Evolutionary conservation across 2,797 vertebrate species (phyloP).

Genomic region (Micropoecilia bifurca): DNA sequence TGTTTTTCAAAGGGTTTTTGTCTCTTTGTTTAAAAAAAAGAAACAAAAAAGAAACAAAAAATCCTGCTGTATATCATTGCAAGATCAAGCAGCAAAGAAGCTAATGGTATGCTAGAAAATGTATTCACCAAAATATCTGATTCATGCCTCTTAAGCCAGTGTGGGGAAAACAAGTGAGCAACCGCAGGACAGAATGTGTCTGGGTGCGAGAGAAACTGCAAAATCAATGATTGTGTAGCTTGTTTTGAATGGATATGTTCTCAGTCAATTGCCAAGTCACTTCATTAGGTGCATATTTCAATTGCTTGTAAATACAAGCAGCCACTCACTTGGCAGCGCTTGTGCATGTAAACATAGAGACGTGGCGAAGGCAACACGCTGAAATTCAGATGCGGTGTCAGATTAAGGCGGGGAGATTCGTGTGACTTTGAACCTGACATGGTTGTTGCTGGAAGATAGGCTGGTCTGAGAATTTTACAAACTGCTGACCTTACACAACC

Average conservation of each 20-base stretch:
- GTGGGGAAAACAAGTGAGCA: neutral
- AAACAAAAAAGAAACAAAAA: neutral
- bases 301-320: neutral
- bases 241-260: neutral
- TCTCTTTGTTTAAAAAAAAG: neutral
- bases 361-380: neutral
- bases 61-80: neutral
- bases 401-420: neutral
- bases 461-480: neutral
- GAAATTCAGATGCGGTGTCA: neutral
- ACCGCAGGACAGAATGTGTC: neutral
- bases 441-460: neutral
- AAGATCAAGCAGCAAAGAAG: neutral
- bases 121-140: neutral
- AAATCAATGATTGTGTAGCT: neutral
- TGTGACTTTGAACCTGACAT: neutral
- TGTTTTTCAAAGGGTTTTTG: neutral
- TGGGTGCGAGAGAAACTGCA: neutral
- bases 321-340: neutral
- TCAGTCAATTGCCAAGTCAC: neutral
- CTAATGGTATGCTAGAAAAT: neutral
- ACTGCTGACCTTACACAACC: neutral
- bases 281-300: neutral
- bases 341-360: neutral
- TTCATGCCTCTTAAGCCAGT: neutral